Conservation (phyloP, 2,888 invertebrate genomes). For the Cyclophora albipunctata region DNA sequence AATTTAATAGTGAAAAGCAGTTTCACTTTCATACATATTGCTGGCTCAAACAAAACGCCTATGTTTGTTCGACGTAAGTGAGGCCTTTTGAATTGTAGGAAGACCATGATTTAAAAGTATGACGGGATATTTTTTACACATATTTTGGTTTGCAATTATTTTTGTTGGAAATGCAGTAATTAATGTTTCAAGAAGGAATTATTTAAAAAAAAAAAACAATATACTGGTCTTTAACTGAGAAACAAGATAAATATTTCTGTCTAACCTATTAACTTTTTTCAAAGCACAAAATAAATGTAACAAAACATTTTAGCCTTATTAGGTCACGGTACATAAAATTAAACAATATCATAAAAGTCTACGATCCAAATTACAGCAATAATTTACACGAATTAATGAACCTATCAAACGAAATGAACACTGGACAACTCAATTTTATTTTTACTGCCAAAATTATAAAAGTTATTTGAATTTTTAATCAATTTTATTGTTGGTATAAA, state of each 20-base stretch:
- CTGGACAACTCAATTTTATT: conserved; percentile 4
- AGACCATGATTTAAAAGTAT: conserved; percentile 14
- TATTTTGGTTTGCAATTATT: too few relatives aligned
- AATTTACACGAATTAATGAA: conserved; percentile 5
- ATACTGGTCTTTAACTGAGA: too few relatives aligned
- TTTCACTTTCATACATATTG: conserved; percentile 59
- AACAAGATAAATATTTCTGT: too few relatives aligned
- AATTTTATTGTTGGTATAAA: background rate
- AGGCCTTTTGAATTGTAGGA: conserved; percentile 31
- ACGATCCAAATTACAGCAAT: background rate
- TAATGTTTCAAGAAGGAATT: too few relatives aligned
- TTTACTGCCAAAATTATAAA: conserved; percentile 1
- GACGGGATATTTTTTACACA: too few relatives aligned
- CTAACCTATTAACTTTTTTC: too few relatives aligned
- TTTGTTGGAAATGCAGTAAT: too few relatives aligned
- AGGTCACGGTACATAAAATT: background rate
- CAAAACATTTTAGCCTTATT: too few relatives aligned
- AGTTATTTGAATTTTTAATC: background rate
- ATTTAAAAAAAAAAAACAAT: too few relatives aligned
- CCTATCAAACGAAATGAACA: too few relatives aligned
- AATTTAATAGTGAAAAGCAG: conserved; percentile 34
- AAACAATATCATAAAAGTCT: conserved; percentile 1
- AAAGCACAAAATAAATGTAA: too few relatives aligned
- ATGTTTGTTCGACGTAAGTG: conserved; percentile 28
- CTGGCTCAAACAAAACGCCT: conserved; percentile 29